Base-by-base conservation (phyloP, 2,888 invertebrate species). In the Caenorhabditis angaria region DNA sequence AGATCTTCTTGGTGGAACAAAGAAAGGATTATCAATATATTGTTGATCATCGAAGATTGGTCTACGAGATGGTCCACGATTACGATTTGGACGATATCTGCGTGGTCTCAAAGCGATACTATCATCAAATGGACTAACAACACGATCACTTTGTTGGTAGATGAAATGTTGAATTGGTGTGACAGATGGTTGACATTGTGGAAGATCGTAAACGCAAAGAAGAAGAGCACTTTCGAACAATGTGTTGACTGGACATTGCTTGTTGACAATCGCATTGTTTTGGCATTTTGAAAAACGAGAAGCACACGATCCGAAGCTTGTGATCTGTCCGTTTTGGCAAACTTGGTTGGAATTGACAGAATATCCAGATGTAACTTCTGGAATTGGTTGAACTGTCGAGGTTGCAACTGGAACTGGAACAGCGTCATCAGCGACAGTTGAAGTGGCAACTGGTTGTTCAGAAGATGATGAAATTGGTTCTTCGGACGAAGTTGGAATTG, bases 151-250 rank as follows among this genome's bases (percentile, higher is more conserved):
- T 35, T 35, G 58, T 20, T 18, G 60, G 27, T 12, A 35, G 14
- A 54, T 56, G n/a, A 18, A 41, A 18, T 41, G 41, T 25, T 55
- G 48, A 25, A 62, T 29, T 18, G 64, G 65, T 18, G 60, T 62
- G 51, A 48, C 35, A 41, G 55, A 55, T 51, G 76, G 71, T 55
- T 75, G 64, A 53, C 78, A 79, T 51, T 70, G 61, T 28, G 69
- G 70, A 22, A 75, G 53, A 51, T 76, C 76, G 63, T 70, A 81
- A 14, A 81, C 74, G 61, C 81, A 81, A 47, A 81, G 55, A 22
- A 67, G 62, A 51, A 78, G 59, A 6, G 65, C 54, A 0, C 68
- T 56, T 32, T 81, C 79, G 59, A 79, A 81, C 5, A 81, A 61
- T 3, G 81, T 76, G 48, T 68, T 62, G n/a, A 65, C 72, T 18